Base-by-base conservation (phyloP, 1,140 invertebrate species). In the Yoshiicerus persimilis region DNA sequence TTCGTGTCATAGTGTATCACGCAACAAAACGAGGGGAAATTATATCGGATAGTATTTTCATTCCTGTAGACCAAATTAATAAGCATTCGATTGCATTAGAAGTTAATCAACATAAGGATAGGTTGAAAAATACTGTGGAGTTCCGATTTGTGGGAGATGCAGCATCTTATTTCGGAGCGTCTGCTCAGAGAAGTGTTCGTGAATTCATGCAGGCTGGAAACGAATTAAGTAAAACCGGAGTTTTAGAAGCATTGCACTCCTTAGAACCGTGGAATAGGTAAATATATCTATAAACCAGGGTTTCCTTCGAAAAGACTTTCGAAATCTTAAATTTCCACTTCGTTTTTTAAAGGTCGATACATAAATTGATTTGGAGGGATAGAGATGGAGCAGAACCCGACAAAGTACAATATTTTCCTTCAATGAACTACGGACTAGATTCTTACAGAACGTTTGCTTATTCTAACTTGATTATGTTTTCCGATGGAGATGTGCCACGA, bases 1-100 rank as follows among this genome's bases (percentile, higher is more conserved):
- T 94, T 89, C 92, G 92, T 25, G 91, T 95, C 4, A 89, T 95
- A 4, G 94, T 94, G 4, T 95, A 94, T 89, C 92, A 93, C 89
- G 91, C 94, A 1, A 91, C 92, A 41, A 90, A 91, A 8, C 91
- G 91, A 34, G 93, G 93, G 39, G 93, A 94, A 89, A 91, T 95
- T 4, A 91, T 95, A 3, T 91, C 94, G 5, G 95, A 95, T 90
- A 92, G 92, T 47, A 91, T 95, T 9, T 94, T 93, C 84, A 92
- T 95, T 83, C 94, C 94, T 84, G 93, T 95, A 9, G 92, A 94
- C 87, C 92, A 93, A 39, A 94, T 94, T 36, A 92, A 92, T 64
- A 91, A 91, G 66, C 93, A 93, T 88, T 92, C 93, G 92, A 91
- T 91, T 25, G 88, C 90, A 30, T 90, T 92, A 23, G 89, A 90